phyloP scores from a whole-genome alignment of 2,888 invertebrate genomes.

The Dynastes hyllus region DNA sequence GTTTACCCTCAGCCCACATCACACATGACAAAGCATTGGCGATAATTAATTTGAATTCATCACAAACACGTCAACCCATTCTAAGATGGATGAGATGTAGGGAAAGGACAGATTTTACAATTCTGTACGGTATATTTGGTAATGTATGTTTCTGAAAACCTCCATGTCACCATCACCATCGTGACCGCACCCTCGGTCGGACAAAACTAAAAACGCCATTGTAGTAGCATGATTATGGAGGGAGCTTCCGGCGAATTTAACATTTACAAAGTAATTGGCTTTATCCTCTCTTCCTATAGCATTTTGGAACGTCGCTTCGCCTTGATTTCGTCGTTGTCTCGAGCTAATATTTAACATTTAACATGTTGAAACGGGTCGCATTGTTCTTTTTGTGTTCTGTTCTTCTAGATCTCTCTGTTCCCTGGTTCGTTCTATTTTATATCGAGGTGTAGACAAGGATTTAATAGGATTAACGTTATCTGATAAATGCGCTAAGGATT shows the following conservation, averaged over 20 bases:
- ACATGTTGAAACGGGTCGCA: conserved; percentile 12
- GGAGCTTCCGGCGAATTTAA: conserved; percentile 29
- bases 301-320: conserved; percentile 23
- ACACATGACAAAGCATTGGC: background rate
- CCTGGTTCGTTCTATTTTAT: background rate
- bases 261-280: conserved; percentile 32
- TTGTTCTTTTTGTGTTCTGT: background rate
- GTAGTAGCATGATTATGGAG: conserved; percentile 20
- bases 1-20: background rate
- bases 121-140: background rate
- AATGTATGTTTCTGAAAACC: conserved; percentile 28
- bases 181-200: background rate
- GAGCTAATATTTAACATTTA: conserved; percentile 30
- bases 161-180: conserved; percentile 2
- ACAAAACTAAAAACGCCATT: conserved; percentile 6
- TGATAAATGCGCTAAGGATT: background rate
- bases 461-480: background rate
- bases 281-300: conserved; percentile 6
- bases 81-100: background rate
- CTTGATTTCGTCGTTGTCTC: background rate
- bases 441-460: no score
- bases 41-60: conserved; percentile 33
- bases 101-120: no score
- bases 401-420: background rate
- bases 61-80: conserved; percentile 7